Conservation (phyloP, 2,113 vertebrate species). For the Anoplopoma fimbria region DNA sequence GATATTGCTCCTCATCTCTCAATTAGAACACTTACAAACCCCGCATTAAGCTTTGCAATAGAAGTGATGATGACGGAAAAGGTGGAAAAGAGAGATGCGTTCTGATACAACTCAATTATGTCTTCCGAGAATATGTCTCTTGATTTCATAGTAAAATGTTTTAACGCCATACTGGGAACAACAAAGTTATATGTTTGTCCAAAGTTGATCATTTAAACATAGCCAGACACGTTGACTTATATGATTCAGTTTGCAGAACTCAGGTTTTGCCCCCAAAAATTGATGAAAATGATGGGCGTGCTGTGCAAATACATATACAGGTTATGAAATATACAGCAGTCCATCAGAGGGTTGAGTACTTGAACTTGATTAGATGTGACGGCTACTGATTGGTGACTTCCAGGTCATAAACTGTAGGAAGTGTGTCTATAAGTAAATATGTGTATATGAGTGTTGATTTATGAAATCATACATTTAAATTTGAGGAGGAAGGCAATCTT, state of each 20-base stretch:
- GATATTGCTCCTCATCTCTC: constrained; percentile 78
- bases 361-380: constrained; percentile 43
- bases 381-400: constrained; percentile 23
- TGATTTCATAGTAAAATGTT: constrained; percentile 13
- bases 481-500: background rate
- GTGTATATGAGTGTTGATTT: background rate
- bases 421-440: background rate
- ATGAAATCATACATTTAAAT: background rate
- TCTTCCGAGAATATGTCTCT: constrained; percentile 29
- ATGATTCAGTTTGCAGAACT: constrained; percentile 8
- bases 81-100: constrained; percentile 32
- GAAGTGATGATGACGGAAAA: constrained; percentile 35
- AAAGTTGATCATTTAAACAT: constrained; percentile 12
- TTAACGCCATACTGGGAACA: background rate
- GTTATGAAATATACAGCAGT: background rate
- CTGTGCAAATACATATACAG: constrained; percentile 5
- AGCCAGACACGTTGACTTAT: background rate
- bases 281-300: constrained; percentile 12
- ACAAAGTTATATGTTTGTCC: background rate
- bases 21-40: constrained; percentile 69
- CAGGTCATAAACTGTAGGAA: background rate
- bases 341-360: constrained; percentile 21
- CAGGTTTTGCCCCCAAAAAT: background rate
- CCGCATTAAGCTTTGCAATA: constrained; percentile 40
- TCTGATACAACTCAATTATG: constrained; percentile 49